These are phyloP conservation scores for Pristionchus mayeri DNA, from an alignment of 2,888 invertebrate genomes.

Conservation along the genomic window DNA sequence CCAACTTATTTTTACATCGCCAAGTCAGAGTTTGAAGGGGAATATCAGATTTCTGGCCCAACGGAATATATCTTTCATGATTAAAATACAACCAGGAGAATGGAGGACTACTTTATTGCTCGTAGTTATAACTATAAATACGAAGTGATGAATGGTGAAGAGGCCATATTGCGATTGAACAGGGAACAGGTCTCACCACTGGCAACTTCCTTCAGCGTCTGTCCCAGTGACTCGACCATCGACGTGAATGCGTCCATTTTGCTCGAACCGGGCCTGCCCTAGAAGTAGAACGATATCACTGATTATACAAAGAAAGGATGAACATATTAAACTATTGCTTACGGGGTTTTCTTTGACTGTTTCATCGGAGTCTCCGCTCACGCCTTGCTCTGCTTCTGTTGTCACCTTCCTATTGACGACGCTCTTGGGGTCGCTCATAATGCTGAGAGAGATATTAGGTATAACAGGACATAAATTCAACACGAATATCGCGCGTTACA, in stretches of 20 bases:
- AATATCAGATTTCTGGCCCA: too few relatives aligned
- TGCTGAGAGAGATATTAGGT: too few relatives aligned
- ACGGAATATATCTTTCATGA: too few relatives aligned
- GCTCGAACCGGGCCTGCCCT: conserved; percentile 18
- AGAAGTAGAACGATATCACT: not conserved
- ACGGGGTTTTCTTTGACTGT: conserved; percentile 36
- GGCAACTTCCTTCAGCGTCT: conserved; percentile 25
- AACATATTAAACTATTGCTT: not conserved
- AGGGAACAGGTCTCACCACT: not conserved
- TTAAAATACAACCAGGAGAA: too few relatives aligned
- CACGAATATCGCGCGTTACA: too few relatives aligned
- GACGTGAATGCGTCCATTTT: conserved; percentile 24
- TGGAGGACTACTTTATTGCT: too few relatives aligned
- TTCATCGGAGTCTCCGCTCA: not conserved
- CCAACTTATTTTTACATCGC: too few relatives aligned
- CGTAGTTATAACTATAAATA: too few relatives aligned
- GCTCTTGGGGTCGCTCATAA: conserved; percentile 15
- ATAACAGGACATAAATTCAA: too few relatives aligned
- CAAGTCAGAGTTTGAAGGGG: too few relatives aligned
- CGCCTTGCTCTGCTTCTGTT: conserved; percentile 1
- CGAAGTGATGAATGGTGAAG: too few relatives aligned
- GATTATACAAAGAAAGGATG: not conserved
- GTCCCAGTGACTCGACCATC: conserved; percentile 12
- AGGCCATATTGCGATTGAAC: too few relatives aligned
- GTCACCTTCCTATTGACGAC: not conserved